Evolutionary conservation across 2,888 invertebrate genomes (phyloP).

Genomic region (Andrena chrysosceles): DNA sequence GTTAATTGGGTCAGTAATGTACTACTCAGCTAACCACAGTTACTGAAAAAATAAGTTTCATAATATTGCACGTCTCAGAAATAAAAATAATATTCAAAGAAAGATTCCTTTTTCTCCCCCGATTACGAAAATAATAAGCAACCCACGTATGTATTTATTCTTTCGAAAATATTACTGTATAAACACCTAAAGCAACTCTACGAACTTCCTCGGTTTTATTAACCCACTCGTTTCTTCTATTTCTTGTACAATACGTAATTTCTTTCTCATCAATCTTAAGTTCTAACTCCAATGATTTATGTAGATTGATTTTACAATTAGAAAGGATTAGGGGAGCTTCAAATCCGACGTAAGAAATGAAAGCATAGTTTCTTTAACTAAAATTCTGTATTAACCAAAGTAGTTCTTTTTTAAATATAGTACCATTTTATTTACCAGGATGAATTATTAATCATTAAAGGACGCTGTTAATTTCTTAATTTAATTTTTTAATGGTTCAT

Average conservation of each 20-base stretch:
- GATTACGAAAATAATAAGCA: neutral
- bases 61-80: neutral
- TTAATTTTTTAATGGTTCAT: neutral
- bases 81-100: neutral
- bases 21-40: neutral
- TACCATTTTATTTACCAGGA: neutral
- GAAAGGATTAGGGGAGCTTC: neutral
- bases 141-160: neutral
- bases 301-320: constrained; percentile 39
- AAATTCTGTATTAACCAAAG: neutral
- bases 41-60: neutral
- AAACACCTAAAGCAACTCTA: neutral
- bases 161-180: neutral
- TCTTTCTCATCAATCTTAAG: neutral
- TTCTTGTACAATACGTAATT: neutral
- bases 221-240: constrained; percentile 3
- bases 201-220: neutral
- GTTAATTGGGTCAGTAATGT: constrained; percentile 28
- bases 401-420: too few species aligned
- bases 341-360: neutral
- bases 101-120: neutral
- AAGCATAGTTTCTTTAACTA: neutral
- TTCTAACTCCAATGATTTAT: neutral
- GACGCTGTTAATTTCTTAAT: neutral
- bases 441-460: neutral